Evolutionary conservation across 2,888 invertebrate species (phyloP).

Genomic region (Meteorus cinctellus): DNA sequence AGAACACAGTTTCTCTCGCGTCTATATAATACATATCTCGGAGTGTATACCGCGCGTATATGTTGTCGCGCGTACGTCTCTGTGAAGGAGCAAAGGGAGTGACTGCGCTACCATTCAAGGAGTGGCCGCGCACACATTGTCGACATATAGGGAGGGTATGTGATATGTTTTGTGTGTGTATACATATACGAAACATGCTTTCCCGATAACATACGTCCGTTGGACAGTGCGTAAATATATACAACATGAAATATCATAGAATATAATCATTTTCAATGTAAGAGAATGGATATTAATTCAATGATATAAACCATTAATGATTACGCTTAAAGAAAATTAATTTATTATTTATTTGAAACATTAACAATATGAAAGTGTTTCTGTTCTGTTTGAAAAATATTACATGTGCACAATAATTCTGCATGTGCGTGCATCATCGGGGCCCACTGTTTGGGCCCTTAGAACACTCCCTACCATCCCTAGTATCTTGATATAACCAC

Average conservation of each 20-base stretch:
- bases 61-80: constrained; percentile 55
- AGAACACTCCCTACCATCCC: constrained; percentile 65
- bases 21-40: neutral
- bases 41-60: neutral
- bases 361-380: too few species aligned
- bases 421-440: constrained; percentile 44
- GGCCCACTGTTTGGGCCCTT: constrained; percentile 57
- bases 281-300: neutral
- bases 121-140: constrained; percentile 40
- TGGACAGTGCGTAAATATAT: constrained; percentile 65
- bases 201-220: constrained; percentile 67
- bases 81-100: constrained; percentile 63
- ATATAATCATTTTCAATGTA: neutral
- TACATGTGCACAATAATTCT: neutral
- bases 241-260: constrained; percentile 51
- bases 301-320: too few species aligned
- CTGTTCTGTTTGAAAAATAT: too few species aligned
- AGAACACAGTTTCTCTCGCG: constrained; percentile 28
- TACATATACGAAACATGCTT: constrained; percentile 61
- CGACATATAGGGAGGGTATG: constrained; percentile 5
- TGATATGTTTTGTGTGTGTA: neutral
- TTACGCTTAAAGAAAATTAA: too few species aligned
- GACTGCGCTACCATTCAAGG: constrained; percentile 49
- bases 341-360: too few species aligned
- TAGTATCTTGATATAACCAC: constrained; percentile 69